These are phyloP conservation scores for Micrasema longulum DNA, from an alignment of 1,140 invertebrate genomes.

Conservation along the genomic window DNA sequence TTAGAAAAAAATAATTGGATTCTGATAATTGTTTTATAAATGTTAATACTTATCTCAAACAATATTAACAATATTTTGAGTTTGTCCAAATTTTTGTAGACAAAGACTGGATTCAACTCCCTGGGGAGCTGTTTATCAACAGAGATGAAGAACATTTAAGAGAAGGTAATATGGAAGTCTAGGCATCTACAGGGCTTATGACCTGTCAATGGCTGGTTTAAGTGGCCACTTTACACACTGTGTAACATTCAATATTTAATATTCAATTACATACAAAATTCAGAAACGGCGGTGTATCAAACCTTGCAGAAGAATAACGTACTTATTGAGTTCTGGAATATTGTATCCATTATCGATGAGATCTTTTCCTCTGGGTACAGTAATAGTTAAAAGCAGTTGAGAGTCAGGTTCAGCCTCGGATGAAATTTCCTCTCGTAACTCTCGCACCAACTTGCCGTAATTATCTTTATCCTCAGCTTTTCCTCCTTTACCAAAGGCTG, in stretches of 20 bases:
- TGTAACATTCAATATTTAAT: neutral
- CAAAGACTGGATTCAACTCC: too few species aligned
- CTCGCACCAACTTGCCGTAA: conserved; percentile 90
- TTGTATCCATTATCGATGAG: conserved; percentile 96
- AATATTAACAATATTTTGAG: too few species aligned
- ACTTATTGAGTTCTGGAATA: conserved; percentile 85
- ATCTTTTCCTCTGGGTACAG: conserved; percentile 92
- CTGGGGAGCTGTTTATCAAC: neutral
- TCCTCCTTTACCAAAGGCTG: conserved; percentile 89
- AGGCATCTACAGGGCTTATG: too few species aligned
- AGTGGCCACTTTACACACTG: too few species aligned
- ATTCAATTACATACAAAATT: neutral
- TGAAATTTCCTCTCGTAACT: conserved; percentile 91
- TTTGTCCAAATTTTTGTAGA: too few species aligned
- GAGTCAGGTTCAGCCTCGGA: conserved; percentile 83
- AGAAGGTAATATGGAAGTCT: too few species aligned
- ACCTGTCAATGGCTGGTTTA: too few species aligned
- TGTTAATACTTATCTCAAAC: neutral
- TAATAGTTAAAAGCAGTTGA: conserved; percentile 89
- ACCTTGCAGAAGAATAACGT: conserved; percentile 58
- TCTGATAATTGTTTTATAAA: too few species aligned
- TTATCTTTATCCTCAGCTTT: conserved; percentile 90
- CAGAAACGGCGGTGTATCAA: neutral
- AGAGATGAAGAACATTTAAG: neutral
- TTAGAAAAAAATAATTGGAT: too few species aligned